phyloP scores from a whole-genome alignment of 1,140 invertebrate species.

The Ctenoplectra terminalis region DNA sequence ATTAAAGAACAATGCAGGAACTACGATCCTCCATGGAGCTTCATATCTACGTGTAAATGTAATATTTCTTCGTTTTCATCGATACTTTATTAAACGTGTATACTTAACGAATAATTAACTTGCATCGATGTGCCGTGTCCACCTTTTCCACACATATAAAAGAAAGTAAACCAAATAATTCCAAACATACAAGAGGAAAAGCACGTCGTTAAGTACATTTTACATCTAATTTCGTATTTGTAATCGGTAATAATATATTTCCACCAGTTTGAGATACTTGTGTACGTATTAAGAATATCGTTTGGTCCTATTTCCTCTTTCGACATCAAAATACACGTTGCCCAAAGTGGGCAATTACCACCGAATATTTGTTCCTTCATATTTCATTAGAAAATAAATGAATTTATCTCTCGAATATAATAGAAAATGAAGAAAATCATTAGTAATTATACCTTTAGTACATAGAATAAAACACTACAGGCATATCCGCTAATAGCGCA shows the following conservation, averaged over 20 bases:
- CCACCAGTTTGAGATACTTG: slow-evolving; percentile 44
- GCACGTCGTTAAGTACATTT: slow-evolving; percentile 57
- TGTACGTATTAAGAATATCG: background rate
- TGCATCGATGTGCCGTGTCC: slow-evolving; percentile 63
- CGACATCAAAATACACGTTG: slow-evolving; percentile 29
- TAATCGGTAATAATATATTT: slow-evolving; percentile 57
- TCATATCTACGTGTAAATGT: slow-evolving; percentile 52
- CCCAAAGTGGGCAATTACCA: slow-evolving; percentile 71
- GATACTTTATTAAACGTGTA: background rate
- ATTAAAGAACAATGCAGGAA: slow-evolving; percentile 65
- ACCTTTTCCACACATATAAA: slow-evolving; percentile 69
- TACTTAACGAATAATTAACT: slow-evolving; percentile 25
- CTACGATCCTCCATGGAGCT: slow-evolving; percentile 69
- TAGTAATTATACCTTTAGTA: slow-evolving; percentile 68
- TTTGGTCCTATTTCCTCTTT: background rate
- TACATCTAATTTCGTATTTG: slow-evolving; percentile 53
- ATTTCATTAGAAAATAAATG: slow-evolving; percentile 21
- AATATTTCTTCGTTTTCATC: background rate
- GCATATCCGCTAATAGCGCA: slow-evolving; percentile 62
- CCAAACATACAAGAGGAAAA: slow-evolving; percentile 69
- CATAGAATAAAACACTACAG: slow-evolving; percentile 66
- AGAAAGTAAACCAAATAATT: slow-evolving; percentile 64
- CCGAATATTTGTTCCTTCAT: slow-evolving; percentile 62
- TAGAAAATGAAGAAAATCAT: background rate
- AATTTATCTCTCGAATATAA: slow-evolving; percentile 8